Conservation (phyloP, 2,113 vertebrate genomes). For the Notechis scutatus region DNA sequence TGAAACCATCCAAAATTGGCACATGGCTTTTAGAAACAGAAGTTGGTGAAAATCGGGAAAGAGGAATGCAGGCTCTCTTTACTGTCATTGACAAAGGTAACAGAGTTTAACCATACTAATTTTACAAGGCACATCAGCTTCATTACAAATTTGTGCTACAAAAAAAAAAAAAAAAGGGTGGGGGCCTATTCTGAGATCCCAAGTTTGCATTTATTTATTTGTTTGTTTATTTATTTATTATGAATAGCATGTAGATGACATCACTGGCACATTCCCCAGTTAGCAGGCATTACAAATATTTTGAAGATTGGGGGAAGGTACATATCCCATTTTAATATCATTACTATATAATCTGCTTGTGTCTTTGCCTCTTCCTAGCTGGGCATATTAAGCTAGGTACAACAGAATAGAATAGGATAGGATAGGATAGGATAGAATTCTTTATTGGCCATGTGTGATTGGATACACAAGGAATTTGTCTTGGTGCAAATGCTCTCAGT, state of each 20-base stretch:
- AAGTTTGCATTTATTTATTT: not conserved
- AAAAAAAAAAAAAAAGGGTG: not conserved
- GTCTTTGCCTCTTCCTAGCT: not conserved
- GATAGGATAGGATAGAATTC: too few relatives aligned
- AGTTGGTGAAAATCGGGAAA: constrained; percentile 81
- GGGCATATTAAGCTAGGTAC: not conserved
- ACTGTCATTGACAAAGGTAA: constrained; percentile 86
- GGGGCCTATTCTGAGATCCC: not conserved
- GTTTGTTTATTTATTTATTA: not conserved
- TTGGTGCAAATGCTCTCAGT: too few relatives aligned
- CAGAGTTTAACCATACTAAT: not conserved
- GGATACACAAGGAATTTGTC: too few relatives aligned
- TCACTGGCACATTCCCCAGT: not conserved
- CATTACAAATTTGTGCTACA: not conserved
- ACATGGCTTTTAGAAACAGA: constrained; percentile 91
- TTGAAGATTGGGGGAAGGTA: not conserved
- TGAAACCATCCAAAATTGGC: constrained; percentile 86
- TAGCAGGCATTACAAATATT: not conserved
- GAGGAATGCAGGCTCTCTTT: constrained; percentile 89
- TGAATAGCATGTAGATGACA: not conserved
- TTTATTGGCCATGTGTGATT: too few relatives aligned
- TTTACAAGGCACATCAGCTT: not conserved
- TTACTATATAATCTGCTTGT: not conserved
- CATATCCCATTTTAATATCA: not conserved
- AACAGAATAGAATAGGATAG: too few relatives aligned